Conservation (phyloP, 2,797 vertebrate species). For the Cynodonichthys magdalenae region DNA sequence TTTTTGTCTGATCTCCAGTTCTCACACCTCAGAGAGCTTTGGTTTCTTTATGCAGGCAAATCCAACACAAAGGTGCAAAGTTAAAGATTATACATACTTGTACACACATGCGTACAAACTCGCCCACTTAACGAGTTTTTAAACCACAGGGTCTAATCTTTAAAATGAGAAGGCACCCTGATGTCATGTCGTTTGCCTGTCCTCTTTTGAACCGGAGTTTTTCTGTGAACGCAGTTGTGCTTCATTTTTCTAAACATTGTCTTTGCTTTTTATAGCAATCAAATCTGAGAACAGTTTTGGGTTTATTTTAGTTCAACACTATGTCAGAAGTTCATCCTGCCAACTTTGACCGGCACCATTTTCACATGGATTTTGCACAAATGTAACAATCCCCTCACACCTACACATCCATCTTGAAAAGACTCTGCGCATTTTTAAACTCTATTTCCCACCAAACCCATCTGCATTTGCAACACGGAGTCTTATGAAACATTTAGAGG, state of each 20-base stretch:
- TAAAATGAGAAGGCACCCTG: conserved; percentile 5
- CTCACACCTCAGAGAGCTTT: conserved; percentile 16
- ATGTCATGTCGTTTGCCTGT: background rate
- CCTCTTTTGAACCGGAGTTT: background rate
- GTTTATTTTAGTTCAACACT: conserved; percentile 11
- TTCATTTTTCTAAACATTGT: background rate
- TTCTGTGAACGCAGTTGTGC: background rate
- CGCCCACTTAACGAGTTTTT: conserved; percentile 12
- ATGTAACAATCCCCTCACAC: conserved; percentile 21
- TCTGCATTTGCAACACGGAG: conserved; percentile 24
- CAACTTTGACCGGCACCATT: conserved; percentile 23
- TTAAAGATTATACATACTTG: conserved; percentile 1
- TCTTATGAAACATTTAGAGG: conserved; percentile 55
- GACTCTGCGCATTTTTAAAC: conserved; percentile 37
- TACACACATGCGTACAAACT: conserved; percentile 1
- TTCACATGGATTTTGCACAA: conserved; percentile 31
- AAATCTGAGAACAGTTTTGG: conserved; percentile 10
- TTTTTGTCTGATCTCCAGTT: conserved; percentile 29
- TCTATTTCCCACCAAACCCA: conserved; percentile 21
- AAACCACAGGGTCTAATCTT: conserved; percentile 2
- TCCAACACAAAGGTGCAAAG: conserved; percentile 13
- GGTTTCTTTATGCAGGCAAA: conserved; percentile 15
- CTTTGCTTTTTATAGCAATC: conserved; percentile 7
- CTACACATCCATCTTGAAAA: conserved; percentile 23
- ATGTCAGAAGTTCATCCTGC: conserved; percentile 24